Evolutionary conservation across 2,888 invertebrate species (phyloP), one percentile per base, ranked within the genome.

Genomic region (Hypercompe scribonia): DNA sequence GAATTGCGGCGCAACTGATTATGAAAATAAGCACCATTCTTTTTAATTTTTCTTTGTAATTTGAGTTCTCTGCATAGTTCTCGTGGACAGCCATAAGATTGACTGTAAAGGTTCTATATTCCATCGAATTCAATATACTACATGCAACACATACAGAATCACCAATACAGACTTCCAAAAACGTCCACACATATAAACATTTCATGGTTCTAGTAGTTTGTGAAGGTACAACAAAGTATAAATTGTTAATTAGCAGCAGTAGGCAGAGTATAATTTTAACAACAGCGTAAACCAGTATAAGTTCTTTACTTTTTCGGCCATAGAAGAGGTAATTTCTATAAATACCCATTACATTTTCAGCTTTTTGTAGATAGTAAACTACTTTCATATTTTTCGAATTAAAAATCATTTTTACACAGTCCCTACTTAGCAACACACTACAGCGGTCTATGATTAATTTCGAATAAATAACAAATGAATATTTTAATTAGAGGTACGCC

Each of bases 321-420:
- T 46, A 36, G n/a, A 34, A 68, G 15, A n/a, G 8, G 1, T 46
- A 68, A 68, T 36, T 69, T 42, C 61, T 61, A 42, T 39, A 39
- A 21, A 69, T 54, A 42, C 58, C 61, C n/a, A 69, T 31, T 13
- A 69, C 4, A 61, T 31, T 69, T 61, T 69, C 69, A 28, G 28
- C 28, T 58, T 0, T 31, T 69, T 69, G n/a, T 13, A 69, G 46
- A 33, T 46, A 54, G 7, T 24, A 24, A 54, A 54, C 34, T 5
- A 68, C 31, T 24, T 68, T 68, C 13, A 68, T 36, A 24, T 18
- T 46, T 24, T 67, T 67, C 66, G 46, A 46, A 46, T 46, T 10
- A 13, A 11, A 3, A 50, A 36, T 8, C 3, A 36, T 36, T 36
- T 36, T 36, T 36, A 7, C 33, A 33, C 21, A 31, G 46, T 36